Evolutionary conservation across 2,797 vertebrate species (phyloP).

Genomic region (Acropternis orthonyx): DNA sequence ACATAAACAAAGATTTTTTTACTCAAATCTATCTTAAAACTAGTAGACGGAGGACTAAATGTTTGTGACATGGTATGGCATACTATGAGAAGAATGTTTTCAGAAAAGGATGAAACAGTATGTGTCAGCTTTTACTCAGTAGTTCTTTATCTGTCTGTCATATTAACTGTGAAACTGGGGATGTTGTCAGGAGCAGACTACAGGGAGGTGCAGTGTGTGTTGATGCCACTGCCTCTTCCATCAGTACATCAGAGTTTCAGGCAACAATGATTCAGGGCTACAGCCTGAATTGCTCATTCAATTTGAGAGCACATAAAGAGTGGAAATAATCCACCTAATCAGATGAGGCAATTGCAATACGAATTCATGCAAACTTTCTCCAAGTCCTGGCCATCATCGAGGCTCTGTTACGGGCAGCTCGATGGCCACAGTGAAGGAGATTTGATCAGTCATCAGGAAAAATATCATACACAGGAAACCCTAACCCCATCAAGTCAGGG

Average conservation of each 20-base stretch:
- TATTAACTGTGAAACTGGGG: background rate
- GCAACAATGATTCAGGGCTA: background rate
- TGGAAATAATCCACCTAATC: background rate
- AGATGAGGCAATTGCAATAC: background rate
- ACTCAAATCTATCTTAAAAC: background rate
- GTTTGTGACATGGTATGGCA: background rate
- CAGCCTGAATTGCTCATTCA: background rate
- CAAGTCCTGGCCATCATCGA: background rate
- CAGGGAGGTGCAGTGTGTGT: background rate
- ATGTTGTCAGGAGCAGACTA: background rate
- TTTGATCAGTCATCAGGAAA: background rate
- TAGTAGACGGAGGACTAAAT: background rate
- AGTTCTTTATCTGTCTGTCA: background rate
- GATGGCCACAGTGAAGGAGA: background rate
- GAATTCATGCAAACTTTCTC: background rate
- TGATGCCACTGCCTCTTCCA: background rate
- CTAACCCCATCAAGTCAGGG: background rate
- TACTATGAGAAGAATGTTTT: background rate
- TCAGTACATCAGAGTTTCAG: background rate
- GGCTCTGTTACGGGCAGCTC: background rate
- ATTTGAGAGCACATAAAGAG: background rate
- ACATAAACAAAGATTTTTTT: background rate
- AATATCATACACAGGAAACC: background rate
- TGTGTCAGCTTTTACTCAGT: fast-evolving
- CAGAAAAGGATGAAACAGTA: background rate